phyloP scores from a whole-genome alignment of 2,797 vertebrate genomes.

The Phylloscopus collybita region DNA sequence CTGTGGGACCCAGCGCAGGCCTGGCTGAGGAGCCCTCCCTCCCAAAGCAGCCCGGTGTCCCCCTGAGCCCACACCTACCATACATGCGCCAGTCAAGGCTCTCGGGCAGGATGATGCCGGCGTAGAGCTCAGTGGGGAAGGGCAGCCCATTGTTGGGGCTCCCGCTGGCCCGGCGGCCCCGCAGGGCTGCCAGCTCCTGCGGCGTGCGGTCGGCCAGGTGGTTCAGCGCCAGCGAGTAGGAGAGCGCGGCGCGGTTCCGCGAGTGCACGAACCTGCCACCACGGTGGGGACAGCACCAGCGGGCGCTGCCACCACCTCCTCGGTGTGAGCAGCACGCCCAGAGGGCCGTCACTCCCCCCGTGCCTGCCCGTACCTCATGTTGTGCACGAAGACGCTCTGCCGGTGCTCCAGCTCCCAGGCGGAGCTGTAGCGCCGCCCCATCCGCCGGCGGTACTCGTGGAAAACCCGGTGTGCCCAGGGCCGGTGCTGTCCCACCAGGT shows the following conservation, averaged over 20 bases:
- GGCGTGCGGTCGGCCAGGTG: constrained; percentile 80
- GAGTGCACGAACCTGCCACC: constrained; percentile 81
- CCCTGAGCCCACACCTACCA: constrained; percentile 20
- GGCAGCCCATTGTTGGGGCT: constrained; percentile 75
- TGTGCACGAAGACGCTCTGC: constrained; percentile 82
- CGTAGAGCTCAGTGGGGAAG: constrained; percentile 68
- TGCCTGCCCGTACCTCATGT: constrained; percentile 72
- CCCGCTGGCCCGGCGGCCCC: constrained; percentile 69
- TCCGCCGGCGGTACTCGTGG: constrained; percentile 75
- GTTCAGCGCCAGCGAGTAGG: constrained; percentile 82
- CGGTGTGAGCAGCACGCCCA: fast-evolving
- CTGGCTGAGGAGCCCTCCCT: fast-evolving
- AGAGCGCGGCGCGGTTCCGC: constrained; percentile 79
- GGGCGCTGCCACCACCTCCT: neutral
- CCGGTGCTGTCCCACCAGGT: constrained; percentile 78
- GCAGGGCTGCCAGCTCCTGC: constrained; percentile 76
- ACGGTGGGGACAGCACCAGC: fast-evolving
- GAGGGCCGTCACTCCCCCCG: fast-evolving
- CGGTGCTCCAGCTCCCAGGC: constrained; percentile 80
- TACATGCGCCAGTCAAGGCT: constrained; percentile 83
- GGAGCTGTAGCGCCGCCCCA: constrained; percentile 71
- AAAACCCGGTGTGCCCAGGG: constrained; percentile 78
- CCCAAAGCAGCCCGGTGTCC: fast-evolving
- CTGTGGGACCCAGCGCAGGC: fast-evolving
- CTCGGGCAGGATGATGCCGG: constrained; percentile 72